These are phyloP conservation scores for Sabatieria punctata DNA, from an alignment of 2,888 invertebrate species.

Conservation along the genomic window DNA sequence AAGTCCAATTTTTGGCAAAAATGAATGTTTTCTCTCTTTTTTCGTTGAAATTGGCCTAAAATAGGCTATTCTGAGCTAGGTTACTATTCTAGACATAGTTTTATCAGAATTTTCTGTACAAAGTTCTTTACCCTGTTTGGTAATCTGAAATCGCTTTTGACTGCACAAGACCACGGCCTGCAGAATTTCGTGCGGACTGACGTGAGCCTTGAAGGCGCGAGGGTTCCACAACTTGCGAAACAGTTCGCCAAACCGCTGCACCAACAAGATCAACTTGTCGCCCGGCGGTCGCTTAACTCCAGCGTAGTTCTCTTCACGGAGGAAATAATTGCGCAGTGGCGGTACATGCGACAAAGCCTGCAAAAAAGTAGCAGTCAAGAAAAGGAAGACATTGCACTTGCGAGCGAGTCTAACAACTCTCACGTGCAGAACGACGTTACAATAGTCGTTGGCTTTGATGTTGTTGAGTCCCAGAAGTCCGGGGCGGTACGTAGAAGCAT, in stretches of 20 bases:
- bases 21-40: no score
- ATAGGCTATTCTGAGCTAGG: no score
- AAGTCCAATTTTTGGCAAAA: no score
- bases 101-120: no score
- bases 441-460: slow-evolving; percentile 98
- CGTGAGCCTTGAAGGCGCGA: slow-evolving; percentile 94
- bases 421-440: slow-evolving; percentile 91
- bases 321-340: slow-evolving; percentile 80
- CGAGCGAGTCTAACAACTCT: slow-evolving; percentile 14
- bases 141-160: slow-evolving; percentile 98
- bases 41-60: no score
- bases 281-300: slow-evolving; percentile 75
- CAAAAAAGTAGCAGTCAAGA: no score
- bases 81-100: no score
- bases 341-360: slow-evolving; percentile 85
- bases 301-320: slow-evolving; percentile 74
- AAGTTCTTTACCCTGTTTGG: slow-evolving; percentile 82
- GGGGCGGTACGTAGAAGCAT: slow-evolving; percentile 68
- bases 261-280: slow-evolving; percentile 74
- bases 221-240: slow-evolving; percentile 97
- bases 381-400: no score
- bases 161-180: slow-evolving; percentile 66
- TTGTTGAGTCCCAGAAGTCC: slow-evolving; percentile 94
- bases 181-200: slow-evolving; percentile 98
- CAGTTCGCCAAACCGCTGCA: slow-evolving; percentile 80